Evolutionary conservation across 2,888 invertebrate species (phyloP).

Genomic region (Bombyx huttoni): DNA sequence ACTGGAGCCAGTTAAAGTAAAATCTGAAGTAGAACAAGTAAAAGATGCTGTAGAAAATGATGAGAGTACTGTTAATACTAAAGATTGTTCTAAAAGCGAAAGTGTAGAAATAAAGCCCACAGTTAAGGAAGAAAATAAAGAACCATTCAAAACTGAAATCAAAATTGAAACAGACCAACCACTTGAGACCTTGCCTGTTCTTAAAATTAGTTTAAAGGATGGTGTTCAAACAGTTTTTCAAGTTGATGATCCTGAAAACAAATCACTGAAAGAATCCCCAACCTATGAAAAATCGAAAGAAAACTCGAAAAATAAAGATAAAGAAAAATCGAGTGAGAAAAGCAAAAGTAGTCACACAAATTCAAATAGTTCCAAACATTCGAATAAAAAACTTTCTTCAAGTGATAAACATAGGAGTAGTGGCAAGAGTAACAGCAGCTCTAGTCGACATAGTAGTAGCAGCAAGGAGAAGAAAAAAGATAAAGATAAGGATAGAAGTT

Average conservation of each 20-base stretch:
- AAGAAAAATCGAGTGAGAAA: conserved; percentile 42
- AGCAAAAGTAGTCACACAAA: conserved; percentile 34
- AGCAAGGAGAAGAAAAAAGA: conserved; percentile 18
- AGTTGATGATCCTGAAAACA: conserved; percentile 52
- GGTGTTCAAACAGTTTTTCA: conserved; percentile 79
- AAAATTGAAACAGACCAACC: conserved; percentile 34
- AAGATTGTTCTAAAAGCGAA: conserved; percentile 8
- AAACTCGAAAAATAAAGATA: conserved; percentile 27
- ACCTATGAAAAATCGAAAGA: conserved; percentile 44
- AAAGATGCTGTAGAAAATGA: conserved; percentile 10
- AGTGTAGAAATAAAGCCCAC: conserved; percentile 6
- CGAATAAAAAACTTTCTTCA: conserved; percentile 47
- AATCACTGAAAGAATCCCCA: conserved; percentile 32
- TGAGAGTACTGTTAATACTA: conserved; percentile 8
- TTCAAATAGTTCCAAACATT: conserved; percentile 41
- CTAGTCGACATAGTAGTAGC: conserved; percentile 46
- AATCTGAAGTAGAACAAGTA: conserved; percentile 6
- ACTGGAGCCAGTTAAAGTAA: conserved; percentile 14
- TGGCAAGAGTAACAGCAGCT: conserved; percentile 33
- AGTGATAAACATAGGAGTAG: conserved; percentile 55
- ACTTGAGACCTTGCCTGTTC: conserved; percentile 42
- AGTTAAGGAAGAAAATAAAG: conserved; percentile 5
- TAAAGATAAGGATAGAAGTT: conserved; percentile 25
- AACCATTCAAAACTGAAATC: conserved; percentile 8
- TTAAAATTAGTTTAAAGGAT: conserved; percentile 80